Evolutionary conservation across 2,797 vertebrate species (phyloP).

Genomic region (Lagocephalus sceleratus): DNA sequence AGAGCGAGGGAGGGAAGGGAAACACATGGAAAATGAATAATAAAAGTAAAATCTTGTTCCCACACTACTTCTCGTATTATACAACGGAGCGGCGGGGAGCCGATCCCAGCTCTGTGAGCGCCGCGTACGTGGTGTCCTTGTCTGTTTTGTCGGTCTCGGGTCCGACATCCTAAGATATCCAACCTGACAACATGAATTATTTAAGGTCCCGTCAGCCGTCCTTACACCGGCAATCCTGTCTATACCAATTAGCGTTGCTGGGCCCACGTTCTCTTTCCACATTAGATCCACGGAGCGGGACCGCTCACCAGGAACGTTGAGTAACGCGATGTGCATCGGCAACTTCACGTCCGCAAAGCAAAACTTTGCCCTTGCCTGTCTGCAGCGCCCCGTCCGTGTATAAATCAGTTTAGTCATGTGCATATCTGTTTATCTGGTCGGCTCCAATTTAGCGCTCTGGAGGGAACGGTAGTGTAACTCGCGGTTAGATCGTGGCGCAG

Average conservation of each 20-base stretch:
- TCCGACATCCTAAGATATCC: conserved; percentile 67
- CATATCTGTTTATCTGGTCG: conserved; percentile 19
- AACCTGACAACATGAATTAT: conserved; percentile 69
- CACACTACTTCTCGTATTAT: conserved; percentile 2
- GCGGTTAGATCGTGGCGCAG: conserved; percentile 14
- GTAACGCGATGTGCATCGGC: conserved; percentile 63
- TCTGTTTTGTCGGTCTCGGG: conserved; percentile 55
- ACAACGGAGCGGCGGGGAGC: conserved; percentile 18
- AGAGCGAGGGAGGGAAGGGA: conserved; percentile 9
- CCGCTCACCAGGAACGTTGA: conserved; percentile 62
- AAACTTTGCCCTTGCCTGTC: conserved; percentile 33
- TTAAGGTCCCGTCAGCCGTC: conserved; percentile 62
- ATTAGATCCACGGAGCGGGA: conserved; percentile 54
- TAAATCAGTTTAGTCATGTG: conserved; percentile 35
- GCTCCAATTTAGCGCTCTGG: conserved; percentile 19
- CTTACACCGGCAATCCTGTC: conserved; percentile 63
- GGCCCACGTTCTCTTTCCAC: conserved; percentile 68
- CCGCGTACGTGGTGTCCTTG: conserved; percentile 39
- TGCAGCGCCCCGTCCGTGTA: conserved; percentile 26
- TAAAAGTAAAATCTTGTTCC: not conserved
- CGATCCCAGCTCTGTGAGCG: conserved; percentile 17
- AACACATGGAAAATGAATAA: not conserved
- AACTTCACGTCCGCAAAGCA: conserved; percentile 47
- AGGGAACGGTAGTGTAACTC: conserved; percentile 18
- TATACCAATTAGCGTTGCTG: conserved; percentile 63